phyloP scores from a whole-genome alignment of 2,113 vertebrate species.

The Macquaria ambigua region DNA sequence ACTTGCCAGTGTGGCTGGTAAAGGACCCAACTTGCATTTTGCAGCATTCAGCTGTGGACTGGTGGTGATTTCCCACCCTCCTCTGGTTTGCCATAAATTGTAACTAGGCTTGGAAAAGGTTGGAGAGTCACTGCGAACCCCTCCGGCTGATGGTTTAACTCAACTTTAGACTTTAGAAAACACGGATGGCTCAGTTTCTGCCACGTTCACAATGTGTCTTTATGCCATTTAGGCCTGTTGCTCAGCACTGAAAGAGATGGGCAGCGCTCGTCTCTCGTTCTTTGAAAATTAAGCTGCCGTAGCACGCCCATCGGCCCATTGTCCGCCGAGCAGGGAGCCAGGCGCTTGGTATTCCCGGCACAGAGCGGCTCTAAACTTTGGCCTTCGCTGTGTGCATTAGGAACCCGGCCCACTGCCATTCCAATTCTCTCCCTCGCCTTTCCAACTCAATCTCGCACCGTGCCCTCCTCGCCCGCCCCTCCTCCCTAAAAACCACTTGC shows the following conservation, averaged over 20 bases:
- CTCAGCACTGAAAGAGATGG: conserved; percentile 76
- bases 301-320: conserved; percentile 78
- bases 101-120: not conserved
- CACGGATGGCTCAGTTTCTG: conserved; percentile 71
- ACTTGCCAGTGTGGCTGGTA: not conserved
- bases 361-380: conserved; percentile 81
- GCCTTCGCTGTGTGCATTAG: conserved; percentile 80
- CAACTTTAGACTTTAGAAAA: conserved; percentile 9
- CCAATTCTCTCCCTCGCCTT: conserved; percentile 76
- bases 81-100: conserved; percentile 4
- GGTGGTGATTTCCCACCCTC: conserved; percentile 1
- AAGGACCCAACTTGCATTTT: not conserved
- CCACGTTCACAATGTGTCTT: conserved; percentile 80
- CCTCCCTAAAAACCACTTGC: conserved; percentile 28
- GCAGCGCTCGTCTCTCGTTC: conserved; percentile 72
- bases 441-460: conserved; percentile 74
- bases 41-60: conserved; percentile 4
- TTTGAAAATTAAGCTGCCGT: conserved; percentile 80
- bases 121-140: not conserved
- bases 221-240: conserved; percentile 67
- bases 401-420: conserved; percentile 77
- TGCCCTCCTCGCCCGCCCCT: conserved; percentile 43
- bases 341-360: conserved; percentile 85
- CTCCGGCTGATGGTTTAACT: not conserved
- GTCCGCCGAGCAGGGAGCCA: conserved; percentile 66